Evolutionary conservation across 2,113 vertebrate species (phyloP).

Genomic region (Hyperopisus bebe): DNA sequence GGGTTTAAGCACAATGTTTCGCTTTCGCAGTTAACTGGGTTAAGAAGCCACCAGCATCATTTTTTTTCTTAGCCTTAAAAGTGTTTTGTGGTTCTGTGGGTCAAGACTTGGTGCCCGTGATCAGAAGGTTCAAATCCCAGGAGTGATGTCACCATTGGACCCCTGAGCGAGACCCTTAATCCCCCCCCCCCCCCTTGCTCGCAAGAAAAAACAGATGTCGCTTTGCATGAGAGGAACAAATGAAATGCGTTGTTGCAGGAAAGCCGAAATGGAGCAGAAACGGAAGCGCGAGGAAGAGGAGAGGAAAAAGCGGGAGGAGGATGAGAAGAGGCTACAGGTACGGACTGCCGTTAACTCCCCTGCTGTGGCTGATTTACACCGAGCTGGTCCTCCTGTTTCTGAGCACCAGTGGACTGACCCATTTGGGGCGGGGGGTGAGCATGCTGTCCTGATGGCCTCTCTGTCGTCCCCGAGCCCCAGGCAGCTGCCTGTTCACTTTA

Average conservation of each 20-base stretch:
- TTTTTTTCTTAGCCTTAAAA: background rate
- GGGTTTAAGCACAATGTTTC: background rate
- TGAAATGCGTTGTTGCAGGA: conserved; percentile 56
- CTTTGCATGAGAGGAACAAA: background rate
- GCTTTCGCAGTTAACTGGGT: background rate
- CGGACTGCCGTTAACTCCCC: too few species aligned
- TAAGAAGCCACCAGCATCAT: background rate
- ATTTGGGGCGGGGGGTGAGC: background rate
- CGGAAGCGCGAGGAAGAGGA: conserved; percentile 94
- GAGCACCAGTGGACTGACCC: background rate
- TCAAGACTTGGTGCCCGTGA: background rate
- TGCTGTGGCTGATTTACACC: background rate
- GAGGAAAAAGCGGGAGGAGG: conserved; percentile 82
- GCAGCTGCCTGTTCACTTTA: background rate
- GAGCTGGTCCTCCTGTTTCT: background rate
- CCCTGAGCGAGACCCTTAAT: background rate
- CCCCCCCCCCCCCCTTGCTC: background rate
- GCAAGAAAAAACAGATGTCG: background rate
- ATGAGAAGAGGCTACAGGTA: conserved; percentile 87
- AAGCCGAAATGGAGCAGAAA: conserved; percentile 91
- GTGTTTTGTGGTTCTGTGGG: background rate
- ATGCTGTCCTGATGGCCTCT: background rate
- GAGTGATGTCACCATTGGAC: background rate
- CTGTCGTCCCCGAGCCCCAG: background rate
- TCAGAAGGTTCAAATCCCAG: background rate